A percentile compares a stretch with the other conserved stretches of the same genome.
These are phyloP conservation scores for Mormyrops attenuatus DNA, from an alignment of 2,797 vertebrate genomes.

Conservation along the genomic window DNA sequence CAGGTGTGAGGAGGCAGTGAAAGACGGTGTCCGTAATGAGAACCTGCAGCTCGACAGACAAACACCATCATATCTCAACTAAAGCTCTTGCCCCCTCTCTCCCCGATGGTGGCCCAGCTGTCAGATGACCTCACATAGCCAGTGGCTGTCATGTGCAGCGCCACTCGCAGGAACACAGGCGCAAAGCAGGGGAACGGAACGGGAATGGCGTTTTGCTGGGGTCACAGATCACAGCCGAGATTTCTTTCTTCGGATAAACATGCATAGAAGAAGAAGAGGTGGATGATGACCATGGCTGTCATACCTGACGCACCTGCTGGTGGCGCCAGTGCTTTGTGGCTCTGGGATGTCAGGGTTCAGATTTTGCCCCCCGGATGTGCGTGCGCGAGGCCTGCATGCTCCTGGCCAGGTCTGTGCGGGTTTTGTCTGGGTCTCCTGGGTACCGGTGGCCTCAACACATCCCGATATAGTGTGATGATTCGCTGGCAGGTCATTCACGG, in stretches of 20 bases:
- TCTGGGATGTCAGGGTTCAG: neutral
- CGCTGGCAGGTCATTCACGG: neutral
- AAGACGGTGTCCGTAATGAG: conserved; percentile 62
- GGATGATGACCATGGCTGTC: neutral
- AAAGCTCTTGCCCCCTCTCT: conserved; percentile 50
- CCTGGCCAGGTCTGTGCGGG: neutral
- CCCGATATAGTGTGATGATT: neutral
- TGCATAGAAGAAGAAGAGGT: neutral
- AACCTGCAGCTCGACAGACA: conserved; percentile 61
- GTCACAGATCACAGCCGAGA: neutral
- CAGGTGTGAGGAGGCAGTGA: conserved; percentile 62
- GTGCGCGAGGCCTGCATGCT: neutral
- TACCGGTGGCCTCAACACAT: neutral
- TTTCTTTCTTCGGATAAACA: neutral
- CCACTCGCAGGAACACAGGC: conserved; percentile 44
- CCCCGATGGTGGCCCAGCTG: conserved; percentile 12
- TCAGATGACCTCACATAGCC: conserved; percentile 38
- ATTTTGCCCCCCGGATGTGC: neutral
- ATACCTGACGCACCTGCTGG: neutral
- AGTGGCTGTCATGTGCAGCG: conserved; percentile 37
- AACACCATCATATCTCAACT: conserved; percentile 62
- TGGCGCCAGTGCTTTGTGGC: neutral
- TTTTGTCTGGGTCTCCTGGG: neutral
- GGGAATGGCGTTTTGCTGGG: neutral
- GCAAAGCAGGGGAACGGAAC: conserved; percentile 31